Evolutionary conservation across 2,888 invertebrate genomes (phyloP).

Genomic region (Drosophila subquinaria): DNA sequence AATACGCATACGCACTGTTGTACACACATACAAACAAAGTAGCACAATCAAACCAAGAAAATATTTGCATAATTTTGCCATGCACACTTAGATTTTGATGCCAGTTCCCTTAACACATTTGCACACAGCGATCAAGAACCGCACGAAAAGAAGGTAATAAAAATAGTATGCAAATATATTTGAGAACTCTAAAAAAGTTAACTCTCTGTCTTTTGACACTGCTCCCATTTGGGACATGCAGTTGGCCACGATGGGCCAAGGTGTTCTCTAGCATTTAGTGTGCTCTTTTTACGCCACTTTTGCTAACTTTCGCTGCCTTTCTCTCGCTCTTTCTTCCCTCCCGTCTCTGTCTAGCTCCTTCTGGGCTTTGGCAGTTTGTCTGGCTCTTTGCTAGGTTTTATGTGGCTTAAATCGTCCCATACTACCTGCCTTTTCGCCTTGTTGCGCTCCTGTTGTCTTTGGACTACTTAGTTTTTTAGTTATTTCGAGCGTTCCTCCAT

Average conservation of each 20-base stretch:
- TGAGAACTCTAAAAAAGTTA: constrained; percentile 49
- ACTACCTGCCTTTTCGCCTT: constrained; percentile 41
- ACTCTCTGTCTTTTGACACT: constrained; percentile 18
- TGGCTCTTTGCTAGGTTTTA: constrained; percentile 57
- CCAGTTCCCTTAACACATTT: constrained; percentile 44
- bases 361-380: constrained; percentile 28
- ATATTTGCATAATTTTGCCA: constrained; percentile 76
- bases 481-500: constrained; percentile 1
- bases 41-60: constrained; percentile 43
- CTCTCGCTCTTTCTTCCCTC: background rate
- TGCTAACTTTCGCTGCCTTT: constrained; percentile 5
- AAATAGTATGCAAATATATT: constrained; percentile 69
- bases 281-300: constrained; percentile 33
- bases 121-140: constrained; percentile 24
- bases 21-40: constrained; percentile 23
- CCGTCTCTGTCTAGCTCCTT: constrained; percentile 16
- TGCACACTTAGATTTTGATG: constrained; percentile 66
- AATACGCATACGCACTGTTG: constrained; percentile 72
- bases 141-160: constrained; percentile 15
- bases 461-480: constrained; percentile 59
- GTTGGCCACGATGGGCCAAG: constrained; percentile 35
- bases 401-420: constrained; percentile 67
- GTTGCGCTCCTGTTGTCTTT: constrained; percentile 45
- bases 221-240: constrained; percentile 37
- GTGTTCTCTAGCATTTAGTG: constrained; percentile 69